Evolutionary conservation across 1,140 invertebrate genomes (phyloP).

Genomic region (Drosophila hydei): DNA sequence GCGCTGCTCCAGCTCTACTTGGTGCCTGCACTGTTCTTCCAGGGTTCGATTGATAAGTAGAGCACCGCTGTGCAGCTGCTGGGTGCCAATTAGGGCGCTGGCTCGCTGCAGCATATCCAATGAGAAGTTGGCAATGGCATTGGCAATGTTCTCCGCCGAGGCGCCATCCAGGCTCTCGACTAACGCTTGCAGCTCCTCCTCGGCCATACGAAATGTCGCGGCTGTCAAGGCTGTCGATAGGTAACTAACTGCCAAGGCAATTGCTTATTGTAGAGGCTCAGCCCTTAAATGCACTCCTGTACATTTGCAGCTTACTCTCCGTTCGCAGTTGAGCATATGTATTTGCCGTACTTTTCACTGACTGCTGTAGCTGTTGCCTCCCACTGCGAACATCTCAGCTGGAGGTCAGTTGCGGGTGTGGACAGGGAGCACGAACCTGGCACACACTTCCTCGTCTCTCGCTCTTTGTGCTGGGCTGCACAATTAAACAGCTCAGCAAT

Average conservation of each 20-base stretch:
- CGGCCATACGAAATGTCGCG: constrained; percentile 50
- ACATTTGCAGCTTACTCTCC: constrained; percentile 18
- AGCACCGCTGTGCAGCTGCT: constrained; percentile 51
- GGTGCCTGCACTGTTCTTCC: constrained; percentile 44
- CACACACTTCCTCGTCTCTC: constrained; percentile 28
- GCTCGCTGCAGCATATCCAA: constrained; percentile 72
- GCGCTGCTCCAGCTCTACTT: constrained; percentile 27
- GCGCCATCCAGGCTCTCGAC: constrained; percentile 64
- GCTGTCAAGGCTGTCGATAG: not conserved
- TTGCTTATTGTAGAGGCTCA: constrained; percentile 1
- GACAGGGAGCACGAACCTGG: constrained; percentile 24
- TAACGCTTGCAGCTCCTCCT: constrained; percentile 66
- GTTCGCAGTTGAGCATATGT: constrained; percentile 1
- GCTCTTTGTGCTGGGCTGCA: constrained; percentile 15
- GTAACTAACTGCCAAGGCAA: constrained; percentile 5
- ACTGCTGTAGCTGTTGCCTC: not conserved
- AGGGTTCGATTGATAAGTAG: constrained; percentile 48
- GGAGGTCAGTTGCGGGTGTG: constrained; percentile 33
- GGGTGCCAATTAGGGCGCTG: constrained; percentile 67
- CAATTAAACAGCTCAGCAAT: constrained; percentile 40
- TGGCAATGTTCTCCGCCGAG: constrained; percentile 54
- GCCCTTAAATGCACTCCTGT: constrained; percentile 25
- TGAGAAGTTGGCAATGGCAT: constrained; percentile 72
- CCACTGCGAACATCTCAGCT: constrained; percentile 21
- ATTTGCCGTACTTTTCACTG: constrained; percentile 8